phyloP scores from a whole-genome alignment of 2,888 invertebrate species.

The Scrobipalpa costella region DNA sequence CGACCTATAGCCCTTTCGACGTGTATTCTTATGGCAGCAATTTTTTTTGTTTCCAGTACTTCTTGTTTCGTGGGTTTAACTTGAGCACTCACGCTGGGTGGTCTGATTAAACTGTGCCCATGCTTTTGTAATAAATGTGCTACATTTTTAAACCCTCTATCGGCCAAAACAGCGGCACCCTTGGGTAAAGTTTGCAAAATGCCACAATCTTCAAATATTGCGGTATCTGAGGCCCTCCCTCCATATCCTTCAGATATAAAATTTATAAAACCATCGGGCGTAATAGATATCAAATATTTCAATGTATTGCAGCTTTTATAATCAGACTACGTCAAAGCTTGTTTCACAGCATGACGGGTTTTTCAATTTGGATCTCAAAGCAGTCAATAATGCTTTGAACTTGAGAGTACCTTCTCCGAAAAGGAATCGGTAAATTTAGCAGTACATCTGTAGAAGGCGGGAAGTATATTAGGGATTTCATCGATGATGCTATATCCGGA shows the following conservation, averaged over 20 bases:
- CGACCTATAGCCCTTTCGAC: conserved; percentile 28
- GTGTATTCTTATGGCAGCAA: conserved; percentile 30
- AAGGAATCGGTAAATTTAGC: conserved; percentile 30
- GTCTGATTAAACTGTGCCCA: conserved; percentile 4
- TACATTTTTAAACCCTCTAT: conserved; percentile 23
- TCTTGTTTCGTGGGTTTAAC: conserved; percentile 24
- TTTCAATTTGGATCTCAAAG: conserved; percentile 42
- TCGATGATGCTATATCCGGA: conserved; percentile 5
- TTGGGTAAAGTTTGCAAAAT: conserved; percentile 9
- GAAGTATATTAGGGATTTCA: conserved; percentile 17
- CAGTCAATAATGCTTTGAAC: conserved; percentile 37
- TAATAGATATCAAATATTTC: conserved; percentile 30
- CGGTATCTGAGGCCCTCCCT: conserved; percentile 22
- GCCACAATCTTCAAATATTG: conserved; percentile 23
- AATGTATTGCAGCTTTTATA: conserved; percentile 39
- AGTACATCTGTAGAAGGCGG: conserved; percentile 24
- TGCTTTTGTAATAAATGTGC: conserved; percentile 12
- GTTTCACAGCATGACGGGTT: conserved; percentile 38
- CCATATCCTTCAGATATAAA: conserved; percentile 23
- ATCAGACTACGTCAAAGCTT: conserved; percentile 41
- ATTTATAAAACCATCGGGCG: conserved; percentile 19
- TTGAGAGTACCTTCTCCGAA: conserved; percentile 29
- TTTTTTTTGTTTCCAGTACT: conserved; percentile 26
- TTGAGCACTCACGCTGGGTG: conserved; percentile 8
- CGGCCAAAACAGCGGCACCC: conserved; percentile 7